Evolutionary conservation across 2,888 invertebrate genomes (phyloP).

Genomic region (Drosophila meridionalis): DNA sequence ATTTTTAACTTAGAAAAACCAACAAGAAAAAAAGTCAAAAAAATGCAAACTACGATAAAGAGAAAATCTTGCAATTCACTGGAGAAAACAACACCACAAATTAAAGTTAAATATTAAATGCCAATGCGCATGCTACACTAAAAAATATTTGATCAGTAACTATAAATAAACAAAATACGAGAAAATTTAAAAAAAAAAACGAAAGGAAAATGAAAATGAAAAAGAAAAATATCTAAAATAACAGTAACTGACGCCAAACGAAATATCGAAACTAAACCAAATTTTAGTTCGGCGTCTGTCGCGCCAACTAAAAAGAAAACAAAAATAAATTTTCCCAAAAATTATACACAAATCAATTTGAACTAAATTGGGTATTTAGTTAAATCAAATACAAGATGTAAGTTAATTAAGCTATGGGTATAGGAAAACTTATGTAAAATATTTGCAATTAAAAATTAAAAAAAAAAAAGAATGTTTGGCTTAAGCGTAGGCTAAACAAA

Average conservation of each 20-base stretch:
- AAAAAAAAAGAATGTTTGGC: constrained; percentile 35
- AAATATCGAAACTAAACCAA: constrained; percentile 38
- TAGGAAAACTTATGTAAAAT: constrained; percentile 71
- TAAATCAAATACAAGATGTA: constrained; percentile 56
- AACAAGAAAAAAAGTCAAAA: constrained; percentile 29
- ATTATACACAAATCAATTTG: constrained; percentile 64
- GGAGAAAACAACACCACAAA: constrained; percentile 83
- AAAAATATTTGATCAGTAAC: constrained; percentile 66
- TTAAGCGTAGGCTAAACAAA: constrained; percentile 65
- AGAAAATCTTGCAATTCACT: constrained; percentile 77
- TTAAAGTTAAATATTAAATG: constrained; percentile 67
- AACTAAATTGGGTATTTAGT: constrained; percentile 73
- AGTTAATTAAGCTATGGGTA: constrained; percentile 52
- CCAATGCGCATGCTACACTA: constrained; percentile 54
- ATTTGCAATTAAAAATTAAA: constrained; percentile 63
- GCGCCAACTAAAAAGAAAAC: constrained; percentile 44
- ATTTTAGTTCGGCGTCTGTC: constrained; percentile 59
- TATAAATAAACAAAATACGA: constrained; percentile 43
- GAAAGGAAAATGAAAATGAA: constrained; percentile 16
- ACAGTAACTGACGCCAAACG: constrained; percentile 37
- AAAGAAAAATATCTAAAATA: constrained; percentile 26
- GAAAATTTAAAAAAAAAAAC: constrained; percentile 22
- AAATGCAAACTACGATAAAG: constrained; percentile 42
- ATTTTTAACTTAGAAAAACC: constrained; percentile 68
- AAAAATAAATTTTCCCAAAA: constrained; percentile 46